Evolutionary conservation across 2,888 invertebrate genomes (phyloP).

Genomic region (Lasius fuliginosus): DNA sequence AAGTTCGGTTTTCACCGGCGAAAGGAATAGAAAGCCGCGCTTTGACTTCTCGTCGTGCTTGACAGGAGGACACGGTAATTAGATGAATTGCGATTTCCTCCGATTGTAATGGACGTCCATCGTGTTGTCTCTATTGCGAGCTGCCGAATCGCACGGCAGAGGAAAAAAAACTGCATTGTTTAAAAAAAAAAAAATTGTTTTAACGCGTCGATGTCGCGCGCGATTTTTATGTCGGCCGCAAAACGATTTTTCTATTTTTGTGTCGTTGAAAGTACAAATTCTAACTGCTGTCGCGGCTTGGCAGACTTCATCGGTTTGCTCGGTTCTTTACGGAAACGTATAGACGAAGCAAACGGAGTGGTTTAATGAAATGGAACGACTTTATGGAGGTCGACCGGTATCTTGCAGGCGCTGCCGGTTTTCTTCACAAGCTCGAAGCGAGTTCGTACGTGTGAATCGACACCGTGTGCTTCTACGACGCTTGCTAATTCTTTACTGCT

Average conservation of each 20-base stretch:
- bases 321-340: slow-evolving; percentile 2
- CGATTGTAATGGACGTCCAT: slow-evolving; percentile 3
- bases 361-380: slow-evolving; percentile 38
- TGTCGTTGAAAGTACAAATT: not conserved
- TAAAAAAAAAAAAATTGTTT: not conserved
- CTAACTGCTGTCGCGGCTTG: not conserved
- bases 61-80: slow-evolving; percentile 55
- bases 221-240: not conserved
- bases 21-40: slow-evolving; percentile 56
- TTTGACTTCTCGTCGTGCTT: slow-evolving; percentile 59
- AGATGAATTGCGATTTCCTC: slow-evolving; percentile 48
- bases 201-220: not conserved
- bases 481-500: not conserved
- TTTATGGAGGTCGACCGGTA: slow-evolving; percentile 55
- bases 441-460: not conserved
- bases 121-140: not conserved
- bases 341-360: not conserved
- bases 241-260: not conserved
- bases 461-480: not conserved
- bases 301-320: not conserved
- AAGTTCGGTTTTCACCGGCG: slow-evolving; percentile 48
- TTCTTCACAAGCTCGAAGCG: slow-evolving; percentile 3
- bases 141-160: not conserved
- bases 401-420: slow-evolving; percentile 23
- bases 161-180: not conserved